A percentile compares a stretch with the other conserved stretches of the same genome.
These are phyloP conservation scores for Felis chaus DNA, from an alignment of 2,113 vertebrate species.

Conservation along the genomic window DNA sequence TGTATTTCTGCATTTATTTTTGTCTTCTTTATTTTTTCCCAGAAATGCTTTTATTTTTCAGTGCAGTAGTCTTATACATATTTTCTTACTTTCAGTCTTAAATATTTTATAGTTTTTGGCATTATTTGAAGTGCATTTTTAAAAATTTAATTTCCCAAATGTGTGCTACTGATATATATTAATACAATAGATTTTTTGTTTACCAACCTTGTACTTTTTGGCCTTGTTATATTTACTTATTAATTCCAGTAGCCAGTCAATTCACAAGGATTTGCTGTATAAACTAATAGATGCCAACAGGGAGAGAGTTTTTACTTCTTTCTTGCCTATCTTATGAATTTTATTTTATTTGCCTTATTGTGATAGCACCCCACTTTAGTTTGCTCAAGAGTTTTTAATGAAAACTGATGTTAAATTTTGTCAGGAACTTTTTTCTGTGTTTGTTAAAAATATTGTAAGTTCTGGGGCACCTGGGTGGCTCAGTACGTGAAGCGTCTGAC, in stretches of 20 bases:
- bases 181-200: neutral
- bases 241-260: neutral
- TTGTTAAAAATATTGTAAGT: neutral
- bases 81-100: neutral
- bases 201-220: neutral
- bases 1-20: neutral
- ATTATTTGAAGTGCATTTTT: neutral
- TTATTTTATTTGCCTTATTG: neutral
- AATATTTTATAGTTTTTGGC: neutral
- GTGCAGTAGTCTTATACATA: neutral
- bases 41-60: constrained; percentile 6
- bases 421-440: neutral
- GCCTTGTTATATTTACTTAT: neutral
- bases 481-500: no score
- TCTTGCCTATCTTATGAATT: neutral
- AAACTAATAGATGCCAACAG: neutral
- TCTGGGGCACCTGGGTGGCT: neutral
- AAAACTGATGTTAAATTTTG: neutral
- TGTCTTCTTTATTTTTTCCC: neutral
- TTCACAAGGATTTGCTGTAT: neutral
- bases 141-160: neutral
- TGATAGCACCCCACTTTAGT: neutral
- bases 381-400: neutral
- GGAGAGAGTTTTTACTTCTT: neutral
- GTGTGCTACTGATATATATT: neutral